Conservation (phyloP, 2,888 invertebrate genomes). For the Diadegma fenestrale region DNA sequence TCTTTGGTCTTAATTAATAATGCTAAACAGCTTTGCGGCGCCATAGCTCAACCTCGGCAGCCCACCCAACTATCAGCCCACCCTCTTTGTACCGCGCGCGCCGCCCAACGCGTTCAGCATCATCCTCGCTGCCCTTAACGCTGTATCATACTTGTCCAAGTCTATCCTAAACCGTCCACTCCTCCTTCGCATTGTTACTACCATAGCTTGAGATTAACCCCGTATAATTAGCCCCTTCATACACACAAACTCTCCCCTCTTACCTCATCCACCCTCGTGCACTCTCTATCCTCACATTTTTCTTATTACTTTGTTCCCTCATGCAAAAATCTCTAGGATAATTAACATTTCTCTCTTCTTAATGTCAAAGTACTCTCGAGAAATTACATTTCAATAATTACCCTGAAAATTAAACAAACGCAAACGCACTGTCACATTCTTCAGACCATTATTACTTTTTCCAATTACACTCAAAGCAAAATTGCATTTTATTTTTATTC, state of each 20-base stretch:
- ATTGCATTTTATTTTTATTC: background rate
- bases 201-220: conserved; percentile 43
- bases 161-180: conserved; percentile 11
- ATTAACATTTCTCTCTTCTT: background rate
- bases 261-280: background rate
- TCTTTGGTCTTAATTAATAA: conserved; percentile 84
- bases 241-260: conserved; percentile 2
- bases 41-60: conserved; percentile 38
- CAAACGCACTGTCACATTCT: background rate
- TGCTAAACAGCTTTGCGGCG: conserved; percentile 79
- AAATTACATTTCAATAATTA: background rate
- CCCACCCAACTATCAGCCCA: background rate
- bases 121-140: conserved; percentile 9
- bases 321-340: background rate
- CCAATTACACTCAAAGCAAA: background rate
- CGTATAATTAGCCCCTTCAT: conserved; percentile 58
- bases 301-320: conserved; percentile 5
- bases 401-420: background rate
- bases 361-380: background rate
- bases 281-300: background rate
- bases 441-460: background rate
- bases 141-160: conserved; percentile 7
- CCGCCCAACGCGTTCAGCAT: background rate
- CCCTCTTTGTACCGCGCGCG: conserved; percentile 25
- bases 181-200: conserved; percentile 13